Base-by-base conservation (phyloP, 1,140 invertebrate species). In the Hermetia illucens region DNA sequence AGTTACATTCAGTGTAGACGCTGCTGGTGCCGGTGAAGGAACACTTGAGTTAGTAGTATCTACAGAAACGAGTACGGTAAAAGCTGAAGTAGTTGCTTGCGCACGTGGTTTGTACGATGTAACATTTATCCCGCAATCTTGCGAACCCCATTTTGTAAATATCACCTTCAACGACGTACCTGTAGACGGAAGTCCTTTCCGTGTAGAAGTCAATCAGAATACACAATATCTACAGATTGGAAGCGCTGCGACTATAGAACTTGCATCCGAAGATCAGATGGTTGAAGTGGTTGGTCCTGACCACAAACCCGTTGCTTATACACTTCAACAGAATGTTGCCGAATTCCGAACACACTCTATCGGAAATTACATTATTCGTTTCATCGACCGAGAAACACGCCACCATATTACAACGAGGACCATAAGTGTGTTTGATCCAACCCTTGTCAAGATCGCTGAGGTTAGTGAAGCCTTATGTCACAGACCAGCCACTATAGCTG, bases 131-230 rank as follows among this genome's bases (percentile, higher is more conserved):
- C 94, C 94, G 1, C 79, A 86, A 55, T 85, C 90, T 32, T 70
- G 79, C 8, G 80, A 84, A 38, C 74, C 86, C 4, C 94, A 98
- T 65, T 91, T 81, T 52, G 87, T 97, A 3, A 93, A 91, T 49
- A 93, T 98, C 39, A 90, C 85, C 6, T 98, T 98, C 62, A 98
- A 98, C 52, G 91, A 94, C 44, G 84, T 93, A 50, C 73, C 83
- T 38, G 84, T 95, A 8, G 83, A 85, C 45, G 87, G 88, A 17
- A 91, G 84, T 61, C 90, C 91, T 15, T 93, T 92, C 61, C 77
- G 84, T 41, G 76, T 98, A 84, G 47, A 98, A 79, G 69, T 99
- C 81, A 50, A 96, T 68, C 57, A 98, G 65, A 44, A 94, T 79
- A 64, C 69, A 3, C 70, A 70, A 30, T 66, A 70, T 39, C 66